Conservation (phyloP, 2,888 invertebrate genomes). For the Mellilla xanthometata region DNA sequence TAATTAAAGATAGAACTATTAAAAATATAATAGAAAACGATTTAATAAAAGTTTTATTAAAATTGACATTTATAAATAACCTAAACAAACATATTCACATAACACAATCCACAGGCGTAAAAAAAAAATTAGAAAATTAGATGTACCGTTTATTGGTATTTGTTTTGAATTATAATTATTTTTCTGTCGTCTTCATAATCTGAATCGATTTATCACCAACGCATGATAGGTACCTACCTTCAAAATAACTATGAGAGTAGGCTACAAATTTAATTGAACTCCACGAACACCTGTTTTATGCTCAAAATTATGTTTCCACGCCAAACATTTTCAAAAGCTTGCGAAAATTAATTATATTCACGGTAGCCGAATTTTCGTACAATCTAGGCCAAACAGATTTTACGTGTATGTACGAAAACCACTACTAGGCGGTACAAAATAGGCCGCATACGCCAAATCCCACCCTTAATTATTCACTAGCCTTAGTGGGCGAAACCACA, state of each 20-base stretch:
- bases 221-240: no score
- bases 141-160: no score
- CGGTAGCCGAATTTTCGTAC: slow-evolving; percentile 1
- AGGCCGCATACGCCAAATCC: slow-evolving; percentile 15
- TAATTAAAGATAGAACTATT: no score
- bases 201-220: no score
- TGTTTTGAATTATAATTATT: no score
- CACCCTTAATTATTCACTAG: slow-evolving; percentile 25
- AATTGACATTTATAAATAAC: no score
- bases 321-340: slow-evolving; percentile 1
- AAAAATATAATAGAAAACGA: no score
- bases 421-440: slow-evolving; percentile 13
- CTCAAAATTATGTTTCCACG: not conserved
- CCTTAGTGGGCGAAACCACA: slow-evolving; percentile 21
- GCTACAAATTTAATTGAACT: not conserved
- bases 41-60: no score
- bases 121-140: no score
- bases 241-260: not conserved
- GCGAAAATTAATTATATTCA: slow-evolving; percentile 1
- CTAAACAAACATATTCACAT: no score
- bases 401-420: slow-evolving; percentile 14
- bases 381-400: slow-evolving; percentile 19
- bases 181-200: no score
- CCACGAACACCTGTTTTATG: not conserved
- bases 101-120: no score